Percentiles rank a stretch among this genome's conserved stretches.
phyloP scores from a whole-genome alignment of 2,113 vertebrate genomes.

The Megaceryle torquata region DNA sequence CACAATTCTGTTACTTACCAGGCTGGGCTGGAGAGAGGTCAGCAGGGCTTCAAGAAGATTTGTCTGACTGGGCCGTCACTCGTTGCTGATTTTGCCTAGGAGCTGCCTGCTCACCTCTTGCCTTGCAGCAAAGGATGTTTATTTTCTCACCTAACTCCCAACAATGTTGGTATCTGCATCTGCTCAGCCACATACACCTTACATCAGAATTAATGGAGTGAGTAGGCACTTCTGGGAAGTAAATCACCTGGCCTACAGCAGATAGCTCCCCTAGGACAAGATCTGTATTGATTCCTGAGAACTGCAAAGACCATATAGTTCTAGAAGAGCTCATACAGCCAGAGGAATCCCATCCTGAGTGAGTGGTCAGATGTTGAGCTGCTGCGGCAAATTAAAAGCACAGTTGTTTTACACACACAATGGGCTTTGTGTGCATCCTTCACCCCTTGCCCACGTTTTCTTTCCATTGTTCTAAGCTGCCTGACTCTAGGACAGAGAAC shows the following conservation, averaged over 20 bases:
- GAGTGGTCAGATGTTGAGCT: background rate
- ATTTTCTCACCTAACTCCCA: background rate
- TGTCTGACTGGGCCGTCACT: background rate
- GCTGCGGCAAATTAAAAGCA: background rate
- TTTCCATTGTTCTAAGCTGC: background rate
- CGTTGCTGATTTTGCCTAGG: background rate
- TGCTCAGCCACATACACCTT: constrained; percentile 12
- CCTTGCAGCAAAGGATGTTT: background rate
- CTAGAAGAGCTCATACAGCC: background rate
- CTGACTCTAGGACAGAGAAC: background rate
- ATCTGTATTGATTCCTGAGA: background rate
- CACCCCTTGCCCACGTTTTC: background rate
- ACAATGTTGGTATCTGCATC: background rate
- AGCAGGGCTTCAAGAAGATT: background rate
- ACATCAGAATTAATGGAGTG: background rate
- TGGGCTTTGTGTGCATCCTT: background rate
- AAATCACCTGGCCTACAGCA: constrained; percentile 2
- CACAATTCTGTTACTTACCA: background rate
- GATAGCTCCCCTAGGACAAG: background rate
- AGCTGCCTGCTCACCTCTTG: background rate
- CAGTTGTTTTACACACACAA: background rate
- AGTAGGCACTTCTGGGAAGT: background rate
- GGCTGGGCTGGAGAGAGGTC: background rate
- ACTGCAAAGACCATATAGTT: background rate
- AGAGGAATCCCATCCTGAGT: background rate